Conservation (phyloP, 1,140 invertebrate species). For the Planococcus citri region DNA sequence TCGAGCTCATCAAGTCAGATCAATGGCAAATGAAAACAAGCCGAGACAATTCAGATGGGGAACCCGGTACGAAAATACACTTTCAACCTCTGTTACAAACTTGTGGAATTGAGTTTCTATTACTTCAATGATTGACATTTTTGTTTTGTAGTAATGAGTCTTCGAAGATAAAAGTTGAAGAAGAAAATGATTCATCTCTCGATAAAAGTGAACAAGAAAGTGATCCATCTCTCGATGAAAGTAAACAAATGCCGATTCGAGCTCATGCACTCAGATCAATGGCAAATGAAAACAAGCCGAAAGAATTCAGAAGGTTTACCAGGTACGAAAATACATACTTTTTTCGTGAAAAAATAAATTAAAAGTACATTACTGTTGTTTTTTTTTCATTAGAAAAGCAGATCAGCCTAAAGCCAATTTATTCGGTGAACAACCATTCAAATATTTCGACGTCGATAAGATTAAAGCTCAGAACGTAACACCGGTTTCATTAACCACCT, state of each 20-base stretch:
- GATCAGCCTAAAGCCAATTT: conserved; percentile 20
- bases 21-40: neutral
- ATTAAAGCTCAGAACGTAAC: conserved; percentile 31
- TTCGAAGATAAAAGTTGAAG: conserved; percentile 18
- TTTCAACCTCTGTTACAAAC: too few species aligned
- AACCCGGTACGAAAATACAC: too few species aligned
- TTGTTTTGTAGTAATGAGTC: conserved; percentile 23
- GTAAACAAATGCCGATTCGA: neutral
- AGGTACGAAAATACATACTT: too few species aligned
- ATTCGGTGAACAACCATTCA: conserved; percentile 21
- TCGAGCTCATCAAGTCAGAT: neutral
- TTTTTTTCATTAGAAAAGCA: too few species aligned
- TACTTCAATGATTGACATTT: neutral
- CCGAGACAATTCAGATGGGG: neutral
- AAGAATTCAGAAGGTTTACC: too few species aligned
- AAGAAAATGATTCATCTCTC: neutral
- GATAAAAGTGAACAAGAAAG: too few species aligned
- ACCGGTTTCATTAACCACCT: conserved; percentile 44
- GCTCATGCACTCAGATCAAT: neutral
- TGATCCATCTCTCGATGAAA: neutral
- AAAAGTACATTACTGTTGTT: neutral
- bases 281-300: too few species aligned
- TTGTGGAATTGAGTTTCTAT: neutral
- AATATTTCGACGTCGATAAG: conserved; percentile 23
- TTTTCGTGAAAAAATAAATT: too few species aligned